Conservation (phyloP, 2,113 vertebrate genomes). For the Verasper variegatus region DNA sequence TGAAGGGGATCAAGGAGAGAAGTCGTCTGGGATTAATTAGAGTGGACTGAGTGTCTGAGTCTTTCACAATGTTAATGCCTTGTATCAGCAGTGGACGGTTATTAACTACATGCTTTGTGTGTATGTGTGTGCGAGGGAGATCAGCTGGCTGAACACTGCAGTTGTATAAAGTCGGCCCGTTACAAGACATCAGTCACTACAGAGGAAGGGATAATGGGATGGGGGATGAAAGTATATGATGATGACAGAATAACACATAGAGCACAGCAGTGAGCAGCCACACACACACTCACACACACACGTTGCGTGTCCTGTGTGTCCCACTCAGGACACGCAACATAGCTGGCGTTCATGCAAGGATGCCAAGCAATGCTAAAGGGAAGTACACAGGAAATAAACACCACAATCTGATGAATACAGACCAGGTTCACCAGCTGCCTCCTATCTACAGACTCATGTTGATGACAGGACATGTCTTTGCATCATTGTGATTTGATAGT, state of each 20-base stretch:
- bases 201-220: not conserved
- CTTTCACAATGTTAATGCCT: slow-evolving; percentile 48
- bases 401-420: too few relatives aligned
- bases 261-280: not conserved
- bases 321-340: too few relatives aligned
- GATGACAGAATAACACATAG: not conserved
- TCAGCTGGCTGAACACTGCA: slow-evolving; percentile 3
- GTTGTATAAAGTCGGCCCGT: not conserved
- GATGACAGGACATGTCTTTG: too few relatives aligned
- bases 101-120: slow-evolving; percentile 27
- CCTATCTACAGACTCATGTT: too few relatives aligned
- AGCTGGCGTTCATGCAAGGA: too few relatives aligned
- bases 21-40: slow-evolving; percentile 59
- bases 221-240: not conserved
- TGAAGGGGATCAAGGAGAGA: not conserved
- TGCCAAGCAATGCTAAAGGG: too few relatives aligned
- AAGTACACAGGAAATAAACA: too few relatives aligned
- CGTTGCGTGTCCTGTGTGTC: too few relatives aligned
- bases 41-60: slow-evolving; percentile 13
- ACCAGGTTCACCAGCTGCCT: too few relatives aligned
- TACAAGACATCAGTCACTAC: not conserved
- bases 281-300: not conserved
- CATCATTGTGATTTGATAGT: too few relatives aligned
- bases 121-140: not conserved
- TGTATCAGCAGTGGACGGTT: slow-evolving; percentile 39